Percentiles rank a stretch among this genome's conserved stretches.
Evolutionary conservation across 2,888 invertebrate genomes (phyloP).

Genomic region (Podabrus alpinus): DNA sequence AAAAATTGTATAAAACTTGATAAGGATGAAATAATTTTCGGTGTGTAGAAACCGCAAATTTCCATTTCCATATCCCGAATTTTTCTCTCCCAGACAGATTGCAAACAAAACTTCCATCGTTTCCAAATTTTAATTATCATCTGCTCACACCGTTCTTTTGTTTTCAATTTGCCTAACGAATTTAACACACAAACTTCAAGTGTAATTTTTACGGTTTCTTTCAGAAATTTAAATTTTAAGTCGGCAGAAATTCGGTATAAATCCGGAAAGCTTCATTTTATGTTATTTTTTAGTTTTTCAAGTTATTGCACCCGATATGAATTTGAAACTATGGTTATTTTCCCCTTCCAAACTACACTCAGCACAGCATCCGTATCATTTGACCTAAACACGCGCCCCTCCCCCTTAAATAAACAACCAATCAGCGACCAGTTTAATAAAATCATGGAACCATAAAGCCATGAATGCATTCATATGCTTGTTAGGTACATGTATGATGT

Average conservation of each 20-base stretch:
- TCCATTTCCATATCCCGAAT: too few species aligned
- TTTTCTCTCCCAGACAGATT: too few species aligned
- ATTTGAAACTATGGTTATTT: background rate
- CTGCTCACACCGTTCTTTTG: too few species aligned
- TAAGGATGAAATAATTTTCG: too few species aligned
- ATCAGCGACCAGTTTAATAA: slow-evolving; percentile 56
- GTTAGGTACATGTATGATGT: slow-evolving; percentile 49
- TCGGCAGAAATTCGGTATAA: background rate
- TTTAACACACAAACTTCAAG: too few species aligned
- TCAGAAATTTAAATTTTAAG: background rate
- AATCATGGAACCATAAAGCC: slow-evolving; percentile 57
- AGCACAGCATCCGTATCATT: slow-evolving; percentile 47
- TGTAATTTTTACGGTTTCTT: background rate
- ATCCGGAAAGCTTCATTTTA: background rate
- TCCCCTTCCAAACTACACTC: slow-evolving; percentile 37
- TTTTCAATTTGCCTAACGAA: too few species aligned
- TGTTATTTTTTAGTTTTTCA: background rate
- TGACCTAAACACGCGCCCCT: slow-evolving; percentile 48
- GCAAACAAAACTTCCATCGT: too few species aligned
- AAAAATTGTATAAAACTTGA: too few species aligned
- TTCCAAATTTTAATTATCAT: too few species aligned
- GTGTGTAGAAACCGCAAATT: too few species aligned
- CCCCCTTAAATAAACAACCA: slow-evolving; percentile 56
- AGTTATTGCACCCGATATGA: background rate
- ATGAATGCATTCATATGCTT: slow-evolving; percentile 51